Evolutionary conservation across 2,113 vertebrate species (phyloP).

Genomic region (Macroglossus sobrinus): DNA sequence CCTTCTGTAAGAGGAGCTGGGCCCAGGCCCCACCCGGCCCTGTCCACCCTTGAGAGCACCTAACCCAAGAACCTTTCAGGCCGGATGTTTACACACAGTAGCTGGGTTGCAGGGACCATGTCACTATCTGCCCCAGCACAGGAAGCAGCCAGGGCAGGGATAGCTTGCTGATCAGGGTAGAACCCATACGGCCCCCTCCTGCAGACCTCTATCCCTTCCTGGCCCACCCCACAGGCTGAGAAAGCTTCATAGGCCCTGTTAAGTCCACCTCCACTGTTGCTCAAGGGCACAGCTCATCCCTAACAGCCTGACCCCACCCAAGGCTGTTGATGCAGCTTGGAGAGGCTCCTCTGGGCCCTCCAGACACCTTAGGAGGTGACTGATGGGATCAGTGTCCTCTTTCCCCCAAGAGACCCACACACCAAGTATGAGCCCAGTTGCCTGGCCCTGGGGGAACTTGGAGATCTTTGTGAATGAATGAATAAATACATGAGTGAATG

Average conservation of each 20-base stretch:
- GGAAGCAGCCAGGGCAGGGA: too few species aligned
- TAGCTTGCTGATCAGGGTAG: not conserved
- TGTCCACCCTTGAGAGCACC: too few species aligned
- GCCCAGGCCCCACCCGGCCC: not conserved
- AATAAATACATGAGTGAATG: not conserved
- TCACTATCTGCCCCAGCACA: not conserved
- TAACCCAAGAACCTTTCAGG: not conserved
- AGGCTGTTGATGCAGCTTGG: not conserved
- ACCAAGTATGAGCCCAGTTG: not conserved
- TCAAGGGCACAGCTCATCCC: not conserved
- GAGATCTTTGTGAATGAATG: not conserved
- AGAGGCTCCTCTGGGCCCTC: not conserved
- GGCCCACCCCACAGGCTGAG: not conserved
- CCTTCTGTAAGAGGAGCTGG: not conserved
- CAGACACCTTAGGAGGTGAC: not conserved
- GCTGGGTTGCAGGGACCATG: not conserved
- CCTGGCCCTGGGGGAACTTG: not conserved
- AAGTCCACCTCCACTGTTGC: not conserved
- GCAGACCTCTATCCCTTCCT: not conserved
- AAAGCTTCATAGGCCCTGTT: not conserved
- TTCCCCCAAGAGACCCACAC: not conserved
- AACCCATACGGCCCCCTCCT: not conserved
- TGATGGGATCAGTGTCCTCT: not conserved
- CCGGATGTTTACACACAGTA: fast-evolving
- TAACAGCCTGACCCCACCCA: not conserved